Conservation (phyloP, 2,797 vertebrate genomes). For the Chaetophractus vellerosus region DNA sequence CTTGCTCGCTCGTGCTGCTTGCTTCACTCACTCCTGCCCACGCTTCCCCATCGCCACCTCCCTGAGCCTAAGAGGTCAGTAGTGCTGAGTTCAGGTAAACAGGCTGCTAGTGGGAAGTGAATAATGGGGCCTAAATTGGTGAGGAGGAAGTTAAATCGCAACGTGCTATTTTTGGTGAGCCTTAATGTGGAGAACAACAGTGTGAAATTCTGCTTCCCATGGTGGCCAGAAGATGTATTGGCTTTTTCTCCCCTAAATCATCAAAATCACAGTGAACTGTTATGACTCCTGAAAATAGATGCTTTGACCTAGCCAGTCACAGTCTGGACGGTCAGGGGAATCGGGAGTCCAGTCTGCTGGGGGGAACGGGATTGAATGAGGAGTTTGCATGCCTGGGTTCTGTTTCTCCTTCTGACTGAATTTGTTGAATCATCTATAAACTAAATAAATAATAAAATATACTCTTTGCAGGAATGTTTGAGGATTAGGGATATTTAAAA, state of each 20-base stretch:
- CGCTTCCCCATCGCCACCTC: rapidly evolving
- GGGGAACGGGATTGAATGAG: neutral
- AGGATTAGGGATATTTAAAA: neutral
- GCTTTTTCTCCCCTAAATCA: neutral
- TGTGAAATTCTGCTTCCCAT: neutral
- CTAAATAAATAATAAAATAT: neutral
- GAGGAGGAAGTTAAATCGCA: neutral
- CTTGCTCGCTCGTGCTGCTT: no score
- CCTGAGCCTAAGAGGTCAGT: neutral
- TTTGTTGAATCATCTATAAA: neutral
- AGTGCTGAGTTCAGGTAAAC: neutral
- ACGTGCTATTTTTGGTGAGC: neutral
- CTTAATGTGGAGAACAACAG: neutral
- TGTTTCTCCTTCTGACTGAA: neutral
- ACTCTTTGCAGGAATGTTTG: neutral
- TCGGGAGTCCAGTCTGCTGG: no score
- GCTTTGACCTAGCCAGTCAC: neutral
- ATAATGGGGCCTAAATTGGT: neutral
- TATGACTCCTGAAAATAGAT: neutral
- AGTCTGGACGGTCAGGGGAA: neutral
- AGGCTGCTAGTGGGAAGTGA: neutral
- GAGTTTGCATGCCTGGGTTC: neutral
- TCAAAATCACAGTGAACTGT: neutral
- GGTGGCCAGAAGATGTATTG: neutral
- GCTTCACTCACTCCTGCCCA: neutral